Base-by-base conservation (phyloP, 2,888 invertebrate genomes). In the Eilema caniola region DNA sequence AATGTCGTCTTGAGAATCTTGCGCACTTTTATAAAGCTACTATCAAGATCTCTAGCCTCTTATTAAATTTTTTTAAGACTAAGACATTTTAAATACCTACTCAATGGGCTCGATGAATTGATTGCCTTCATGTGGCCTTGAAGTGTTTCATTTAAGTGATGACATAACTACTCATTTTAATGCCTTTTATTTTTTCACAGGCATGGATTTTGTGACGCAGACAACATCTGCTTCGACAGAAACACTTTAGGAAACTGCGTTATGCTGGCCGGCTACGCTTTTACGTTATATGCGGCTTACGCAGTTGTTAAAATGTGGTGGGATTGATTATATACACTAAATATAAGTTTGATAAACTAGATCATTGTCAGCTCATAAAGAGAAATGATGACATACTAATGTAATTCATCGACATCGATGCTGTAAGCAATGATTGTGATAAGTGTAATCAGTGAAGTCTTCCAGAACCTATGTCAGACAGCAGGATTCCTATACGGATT, bases 231-330 rank as follows among this genome's bases (percentile, higher is more conserved):
- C 16, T 14, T 56, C 53, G 53, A 65, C 1, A 31, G 8, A 1
- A 31, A 65, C 23, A 28, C 53, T 31, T 14, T 65, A 8, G 31
- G 53, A 7, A 28, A 28, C 64, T 65, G 31, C 53, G 31, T 65
- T 14, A 56, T 31, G 11, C 14, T 65, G 28, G 64, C 64, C 16
- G 64, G 64, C 8, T 65, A 53, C 28, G 64, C 23, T 12, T 31
- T 65, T 31, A 65, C 64, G 3, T 23, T 65, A 23, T 65, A 65
- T 16, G 64, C 64, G 0, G 64, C 53, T 31, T 65, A 53, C 3
- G 28, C 12, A 31, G 31, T 56, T 8, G 53, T 23, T 65, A 65
- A 65, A 56, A 20, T 53, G 23, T 65, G 64, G 64, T 31, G 56
- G n/a, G 14, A 65, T 1, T 56, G 16, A 65, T 65, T 23, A 33